phyloP scores from a whole-genome alignment of 2,113 vertebrate genomes.

The Nothoprocta pentlandii region DNA sequence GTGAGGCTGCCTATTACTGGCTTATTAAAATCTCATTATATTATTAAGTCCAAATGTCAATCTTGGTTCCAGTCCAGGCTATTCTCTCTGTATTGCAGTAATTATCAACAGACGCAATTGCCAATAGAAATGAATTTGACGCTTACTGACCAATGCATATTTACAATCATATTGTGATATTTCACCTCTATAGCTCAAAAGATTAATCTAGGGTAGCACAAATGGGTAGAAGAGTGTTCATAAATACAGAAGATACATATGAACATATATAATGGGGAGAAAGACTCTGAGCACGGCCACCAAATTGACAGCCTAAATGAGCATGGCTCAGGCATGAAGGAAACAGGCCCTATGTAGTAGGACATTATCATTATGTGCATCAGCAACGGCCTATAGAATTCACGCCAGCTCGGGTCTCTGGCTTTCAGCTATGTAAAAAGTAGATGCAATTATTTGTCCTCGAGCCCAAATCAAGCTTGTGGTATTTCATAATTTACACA shows the following conservation, averaged over 20 bases:
- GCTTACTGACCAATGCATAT: conserved; percentile 18
- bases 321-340: background rate
- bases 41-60: conserved; percentile 54
- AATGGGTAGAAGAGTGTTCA: background rate
- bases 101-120: conserved; percentile 41
- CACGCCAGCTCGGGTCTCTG: background rate
- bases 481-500: background rate
- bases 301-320: background rate
- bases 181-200: background rate
- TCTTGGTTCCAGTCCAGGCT: conserved; percentile 45
- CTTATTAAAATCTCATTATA: conserved; percentile 69
- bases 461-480: background rate
- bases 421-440: background rate
- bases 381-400: background rate
- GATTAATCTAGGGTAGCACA: background rate
- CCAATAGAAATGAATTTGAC: background rate
- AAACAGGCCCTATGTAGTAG: background rate
- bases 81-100: conserved; percentile 14
- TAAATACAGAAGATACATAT: fast-evolving
- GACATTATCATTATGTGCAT: fast-evolving
- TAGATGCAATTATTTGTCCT: background rate
- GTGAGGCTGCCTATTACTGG: conserved; percentile 51
- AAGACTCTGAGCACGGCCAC: background rate
- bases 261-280: background rate
- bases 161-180: background rate